phyloP scores from a whole-genome alignment of 2,113 vertebrate genomes.

The Delphinus delphis region DNA sequence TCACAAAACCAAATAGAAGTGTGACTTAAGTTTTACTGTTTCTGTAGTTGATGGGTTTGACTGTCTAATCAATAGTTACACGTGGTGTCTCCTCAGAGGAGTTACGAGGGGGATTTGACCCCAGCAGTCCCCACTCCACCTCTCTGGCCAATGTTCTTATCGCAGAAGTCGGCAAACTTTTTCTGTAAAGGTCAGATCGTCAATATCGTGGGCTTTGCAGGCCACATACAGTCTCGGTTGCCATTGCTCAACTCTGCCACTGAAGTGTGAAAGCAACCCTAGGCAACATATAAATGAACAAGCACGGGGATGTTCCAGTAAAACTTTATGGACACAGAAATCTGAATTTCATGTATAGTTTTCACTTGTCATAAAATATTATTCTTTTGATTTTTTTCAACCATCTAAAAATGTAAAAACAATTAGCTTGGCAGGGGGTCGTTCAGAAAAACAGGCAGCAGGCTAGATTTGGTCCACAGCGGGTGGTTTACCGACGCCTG shows the following conservation, averaged over 20 bases:
- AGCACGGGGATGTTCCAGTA: neutral
- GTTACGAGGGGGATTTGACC: neutral
- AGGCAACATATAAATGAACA: neutral
- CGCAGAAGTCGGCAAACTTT: neutral
- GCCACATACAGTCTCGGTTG: neutral
- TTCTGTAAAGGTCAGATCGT: neutral
- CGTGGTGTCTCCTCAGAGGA: neutral
- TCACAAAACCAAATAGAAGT: neutral
- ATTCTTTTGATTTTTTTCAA: neutral
- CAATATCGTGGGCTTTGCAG: neutral
- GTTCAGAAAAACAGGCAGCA: neutral
- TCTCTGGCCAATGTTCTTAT: neutral
- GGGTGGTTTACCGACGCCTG: neutral
- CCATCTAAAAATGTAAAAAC: slow-evolving; percentile 25
- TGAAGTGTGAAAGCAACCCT: neutral
- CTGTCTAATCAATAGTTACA: neutral
- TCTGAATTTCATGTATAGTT: slow-evolving; percentile 2
- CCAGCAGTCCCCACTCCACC: neutral
- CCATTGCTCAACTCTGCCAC: neutral
- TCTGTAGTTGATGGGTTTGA: neutral
- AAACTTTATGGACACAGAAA: neutral
- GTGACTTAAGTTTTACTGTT: neutral
- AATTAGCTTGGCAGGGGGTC: neutral
- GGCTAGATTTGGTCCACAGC: neutral
- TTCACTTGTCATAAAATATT: neutral